Evolutionary conservation across 2,888 invertebrate genomes (phyloP), one percentile per base, ranked within the genome.

Genomic region (Acleris literana): DNA sequence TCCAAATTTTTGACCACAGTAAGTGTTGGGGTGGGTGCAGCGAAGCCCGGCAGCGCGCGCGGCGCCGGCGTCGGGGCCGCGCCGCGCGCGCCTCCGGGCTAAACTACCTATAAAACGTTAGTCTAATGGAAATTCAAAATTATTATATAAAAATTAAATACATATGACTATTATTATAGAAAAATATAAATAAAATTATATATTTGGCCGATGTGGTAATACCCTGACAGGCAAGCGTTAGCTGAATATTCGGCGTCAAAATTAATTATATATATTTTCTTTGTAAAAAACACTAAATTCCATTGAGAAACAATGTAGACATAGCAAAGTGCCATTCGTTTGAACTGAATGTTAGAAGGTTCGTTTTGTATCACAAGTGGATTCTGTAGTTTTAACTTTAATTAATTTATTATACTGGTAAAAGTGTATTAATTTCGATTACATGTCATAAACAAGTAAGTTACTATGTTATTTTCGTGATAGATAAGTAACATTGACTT

Each of bases 161-260:
- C 90, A 90, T 92, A 91, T 91, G 90, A 90, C 86, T 91, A 92
- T 90, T 91, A 90, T 91, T 90, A 90, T 87, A 87, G 83, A 88
- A 90, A 91, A 90, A 86, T 90, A 88, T 90, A 90, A 86, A 86
- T 86, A 86, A 87, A 87, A 87, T 86, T 88, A 91, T 91, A 90
- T 92, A 92, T 92, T 90, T 83, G 88, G 87, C 87, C 90, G 88
- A 89, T 88, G 92, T 93, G 95, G 95, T 95, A 93, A 93, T 94
- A 95, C 95, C 95, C 95, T 95, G 94, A 95, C 94, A 94, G 95
- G 96, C 95, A 95, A 91, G 90, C 84, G 84, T 87, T 87, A 85
- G 87, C 81, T 85, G 83, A 87, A 78, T 86, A 82, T 92, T 92
- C 84, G 90, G 87, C 84, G 78, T 90, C 91, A 86, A 93, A 92